Percentiles rank a stretch among this genome's conserved stretches.
Conservation (phyloP, 1,140 invertebrate species). For the Calycopis cecrops region DNA sequence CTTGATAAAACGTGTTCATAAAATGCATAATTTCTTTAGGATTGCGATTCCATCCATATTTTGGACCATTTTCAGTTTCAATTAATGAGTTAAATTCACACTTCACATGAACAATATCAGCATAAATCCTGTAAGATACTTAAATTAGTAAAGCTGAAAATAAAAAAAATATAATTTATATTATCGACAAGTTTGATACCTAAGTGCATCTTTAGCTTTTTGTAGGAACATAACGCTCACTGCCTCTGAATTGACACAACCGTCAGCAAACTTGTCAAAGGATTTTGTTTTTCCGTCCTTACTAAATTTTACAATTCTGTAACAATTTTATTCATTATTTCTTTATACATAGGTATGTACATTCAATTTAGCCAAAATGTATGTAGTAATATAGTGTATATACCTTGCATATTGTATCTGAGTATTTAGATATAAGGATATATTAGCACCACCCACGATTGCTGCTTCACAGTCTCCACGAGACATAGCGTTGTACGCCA, state of each 20-base stretch:
- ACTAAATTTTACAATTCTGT: conserved; percentile 78
- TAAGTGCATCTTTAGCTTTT: conserved; percentile 82
- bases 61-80: conserved; percentile 22
- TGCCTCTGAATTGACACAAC: conserved; percentile 82
- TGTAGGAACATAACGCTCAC: conserved; percentile 86
- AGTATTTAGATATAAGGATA: conserved; percentile 89
- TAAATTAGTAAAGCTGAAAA: too few relatives aligned
- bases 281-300: conserved; percentile 84
- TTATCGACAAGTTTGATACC: conserved; percentile 37
- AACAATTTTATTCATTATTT: conserved; percentile 21
- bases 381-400: too few relatives aligned
- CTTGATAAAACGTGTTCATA: conserved; percentile 78
- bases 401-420: conserved; percentile 85
- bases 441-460: conserved; percentile 76
- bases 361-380: too few relatives aligned
- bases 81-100: conserved; percentile 58
- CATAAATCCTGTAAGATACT: conserved; percentile 76
- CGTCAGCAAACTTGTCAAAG: conserved; percentile 86
- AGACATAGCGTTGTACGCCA: conserved; percentile 86
- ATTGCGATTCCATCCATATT: conserved; percentile 71
- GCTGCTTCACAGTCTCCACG: conserved; percentile 85
- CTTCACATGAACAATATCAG: conserved; percentile 80
- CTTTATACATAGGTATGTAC: too few relatives aligned
- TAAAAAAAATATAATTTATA: background rate
- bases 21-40: conserved; percentile 72